These are phyloP conservation scores for Strigamia maritima DNA, from an alignment of 2,888 invertebrate species.

Conservation along the genomic window DNA sequence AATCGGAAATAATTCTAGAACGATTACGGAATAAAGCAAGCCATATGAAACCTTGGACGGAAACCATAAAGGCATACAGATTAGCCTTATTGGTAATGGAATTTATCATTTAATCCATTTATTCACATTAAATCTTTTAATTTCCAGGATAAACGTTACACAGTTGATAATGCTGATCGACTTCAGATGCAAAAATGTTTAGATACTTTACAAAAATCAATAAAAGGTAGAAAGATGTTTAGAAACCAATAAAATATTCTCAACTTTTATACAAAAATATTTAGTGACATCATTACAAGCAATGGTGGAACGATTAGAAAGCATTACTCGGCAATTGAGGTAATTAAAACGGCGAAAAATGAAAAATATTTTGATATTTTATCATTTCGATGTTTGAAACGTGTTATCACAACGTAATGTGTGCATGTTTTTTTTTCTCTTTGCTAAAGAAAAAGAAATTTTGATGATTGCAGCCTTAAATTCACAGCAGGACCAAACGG, in stretches of 20 bases:
- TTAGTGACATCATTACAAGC: slow-evolving; percentile 80
- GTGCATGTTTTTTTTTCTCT: slow-evolving; percentile 19
- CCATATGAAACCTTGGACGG: slow-evolving; percentile 75
- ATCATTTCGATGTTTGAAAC: neutral
- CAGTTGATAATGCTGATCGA: slow-evolving; percentile 79
- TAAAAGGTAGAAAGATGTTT: slow-evolving; percentile 60
- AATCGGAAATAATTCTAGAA: slow-evolving; percentile 86
- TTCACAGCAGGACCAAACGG: slow-evolving; percentile 80
- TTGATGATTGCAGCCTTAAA: slow-evolving; percentile 63
- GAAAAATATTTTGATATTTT: slow-evolving; percentile 1
- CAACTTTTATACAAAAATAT: slow-evolving; percentile 34
- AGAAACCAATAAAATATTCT: neutral
- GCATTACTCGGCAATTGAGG: slow-evolving; percentile 84
- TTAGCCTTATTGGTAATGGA: slow-evolving; percentile 74
- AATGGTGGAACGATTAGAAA: slow-evolving; percentile 86
- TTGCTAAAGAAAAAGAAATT: slow-evolving; percentile 31
- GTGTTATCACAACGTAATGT: neutral
- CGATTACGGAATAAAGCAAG: slow-evolving; percentile 78
- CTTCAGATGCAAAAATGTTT: slow-evolving; percentile 83
- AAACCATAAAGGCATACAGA: slow-evolving; percentile 81
- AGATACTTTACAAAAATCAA: slow-evolving; percentile 87
- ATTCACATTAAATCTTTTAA: slow-evolving; percentile 44
- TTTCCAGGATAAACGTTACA: slow-evolving; percentile 78
- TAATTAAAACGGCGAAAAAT: slow-evolving; percentile 51
- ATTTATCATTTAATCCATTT: neutral